Conservation (phyloP, 2,797 vertebrate species). For the Cryptoprocta ferox region DNA sequence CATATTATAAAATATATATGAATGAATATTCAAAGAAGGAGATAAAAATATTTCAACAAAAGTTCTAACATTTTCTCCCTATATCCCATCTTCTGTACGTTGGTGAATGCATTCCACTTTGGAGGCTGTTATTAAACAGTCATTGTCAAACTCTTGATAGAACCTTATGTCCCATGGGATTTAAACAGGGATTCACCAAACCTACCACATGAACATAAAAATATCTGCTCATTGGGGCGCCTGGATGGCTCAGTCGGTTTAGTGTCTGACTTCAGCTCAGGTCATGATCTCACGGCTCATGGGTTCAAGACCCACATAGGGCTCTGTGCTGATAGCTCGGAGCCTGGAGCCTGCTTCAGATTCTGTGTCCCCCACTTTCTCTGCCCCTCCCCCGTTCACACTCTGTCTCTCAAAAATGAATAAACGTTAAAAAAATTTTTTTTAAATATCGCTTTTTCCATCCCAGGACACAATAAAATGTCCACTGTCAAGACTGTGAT, state of each 20-base stretch:
- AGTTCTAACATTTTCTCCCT: slow-evolving; percentile 38
- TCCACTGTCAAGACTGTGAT: slow-evolving; percentile 44
- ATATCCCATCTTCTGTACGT: neutral
- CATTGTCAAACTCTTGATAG: neutral
- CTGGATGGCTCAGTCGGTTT: too few relatives aligned
- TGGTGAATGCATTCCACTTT: neutral
- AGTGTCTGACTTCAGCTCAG: too few relatives aligned
- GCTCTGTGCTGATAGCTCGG: too few relatives aligned
- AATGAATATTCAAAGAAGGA: slow-evolving; percentile 35
- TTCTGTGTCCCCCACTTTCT: too few relatives aligned
- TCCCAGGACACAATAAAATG: slow-evolving; percentile 42
- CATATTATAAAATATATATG: slow-evolving; percentile 33
- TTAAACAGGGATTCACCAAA: slow-evolving; percentile 36
- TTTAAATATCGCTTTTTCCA: slow-evolving; percentile 30
- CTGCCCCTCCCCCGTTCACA: too few relatives aligned
- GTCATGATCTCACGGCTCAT: too few relatives aligned
- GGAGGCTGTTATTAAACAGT: slow-evolving; percentile 3
- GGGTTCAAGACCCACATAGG: too few relatives aligned
- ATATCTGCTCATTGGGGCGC: slow-evolving; percentile 37
- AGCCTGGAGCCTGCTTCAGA: too few relatives aligned
- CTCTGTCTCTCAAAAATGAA: too few relatives aligned
- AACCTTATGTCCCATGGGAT: neutral
- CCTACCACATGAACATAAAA: neutral
- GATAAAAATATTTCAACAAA: slow-evolving; percentile 56
- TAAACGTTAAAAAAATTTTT: too few relatives aligned